Evolutionary conservation across 92 coral and sea anemone genomes (phyloP).

Genomic region (Ricordea florida): DNA sequence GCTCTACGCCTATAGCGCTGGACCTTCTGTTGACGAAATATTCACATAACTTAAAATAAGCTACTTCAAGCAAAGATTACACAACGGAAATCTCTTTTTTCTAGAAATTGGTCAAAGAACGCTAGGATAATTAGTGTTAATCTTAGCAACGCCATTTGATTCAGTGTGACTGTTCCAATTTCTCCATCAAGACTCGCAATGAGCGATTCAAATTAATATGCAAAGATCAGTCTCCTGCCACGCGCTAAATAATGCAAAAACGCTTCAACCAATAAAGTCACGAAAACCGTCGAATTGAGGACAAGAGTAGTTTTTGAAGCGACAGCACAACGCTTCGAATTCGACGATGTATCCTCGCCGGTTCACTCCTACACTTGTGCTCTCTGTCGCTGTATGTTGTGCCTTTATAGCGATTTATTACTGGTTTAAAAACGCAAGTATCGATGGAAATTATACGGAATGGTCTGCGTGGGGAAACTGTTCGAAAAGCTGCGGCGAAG

Average conservation of each 20-base stretch:
- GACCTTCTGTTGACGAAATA: too few relatives aligned
- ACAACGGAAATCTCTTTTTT: too few relatives aligned
- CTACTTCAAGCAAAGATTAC: too few relatives aligned
- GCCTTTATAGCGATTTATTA: background rate
- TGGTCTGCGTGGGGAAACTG: conserved; percentile 71
- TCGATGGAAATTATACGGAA: conserved; percentile 36
- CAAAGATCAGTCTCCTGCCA: background rate
- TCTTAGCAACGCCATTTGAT: too few relatives aligned
- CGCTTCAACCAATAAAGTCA: background rate
- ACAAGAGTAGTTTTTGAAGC: background rate
- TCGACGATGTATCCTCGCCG: conserved; percentile 13
- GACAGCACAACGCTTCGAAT: background rate
- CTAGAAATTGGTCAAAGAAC: too few relatives aligned
- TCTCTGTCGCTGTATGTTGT: conserved; percentile 4
- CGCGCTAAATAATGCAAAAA: conserved; percentile 24
- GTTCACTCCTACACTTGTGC: background rate
- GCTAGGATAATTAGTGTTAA: too few relatives aligned
- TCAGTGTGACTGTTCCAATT: too few relatives aligned
- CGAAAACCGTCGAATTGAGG: background rate
- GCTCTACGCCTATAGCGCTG: too few relatives aligned
- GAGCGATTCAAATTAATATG: background rate
- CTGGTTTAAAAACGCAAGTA: background rate
- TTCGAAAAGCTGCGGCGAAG: conserved; percentile 56
- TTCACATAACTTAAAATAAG: too few relatives aligned
- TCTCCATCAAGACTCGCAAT: too few relatives aligned